These are phyloP conservation scores for Sicus ferrugineus DNA, from an alignment of 2,888 invertebrate species.

Conservation along the genomic window DNA sequence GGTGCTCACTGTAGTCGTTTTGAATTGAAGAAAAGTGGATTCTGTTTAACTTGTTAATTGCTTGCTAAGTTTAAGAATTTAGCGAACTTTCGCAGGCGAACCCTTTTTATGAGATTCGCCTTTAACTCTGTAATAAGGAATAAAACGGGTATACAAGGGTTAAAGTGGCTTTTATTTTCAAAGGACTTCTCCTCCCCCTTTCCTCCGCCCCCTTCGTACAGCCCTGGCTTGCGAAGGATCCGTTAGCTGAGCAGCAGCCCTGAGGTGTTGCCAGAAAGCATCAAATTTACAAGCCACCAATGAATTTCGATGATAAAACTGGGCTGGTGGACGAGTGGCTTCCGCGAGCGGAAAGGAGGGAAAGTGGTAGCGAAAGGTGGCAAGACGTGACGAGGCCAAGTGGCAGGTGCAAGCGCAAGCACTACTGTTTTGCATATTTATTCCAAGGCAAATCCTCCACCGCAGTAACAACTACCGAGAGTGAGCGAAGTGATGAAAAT, in stretches of 20 bases:
- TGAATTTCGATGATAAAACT: neutral
- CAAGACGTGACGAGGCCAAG: neutral
- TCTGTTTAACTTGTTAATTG: too few relatives aligned
- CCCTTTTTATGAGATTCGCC: too few relatives aligned
- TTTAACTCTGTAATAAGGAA: neutral
- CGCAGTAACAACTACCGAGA: neutral
- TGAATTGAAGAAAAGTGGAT: neutral
- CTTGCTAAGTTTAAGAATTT: too few relatives aligned
- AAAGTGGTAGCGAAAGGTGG: neutral
- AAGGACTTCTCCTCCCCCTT: neutral
- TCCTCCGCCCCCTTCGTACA: neutral
- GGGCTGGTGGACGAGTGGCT: too few relatives aligned
- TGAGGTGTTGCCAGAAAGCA: constrained; percentile 1
- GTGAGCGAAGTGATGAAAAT: neutral
- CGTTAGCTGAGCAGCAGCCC: neutral
- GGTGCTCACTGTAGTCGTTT: too few relatives aligned
- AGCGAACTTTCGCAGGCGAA: too few relatives aligned
- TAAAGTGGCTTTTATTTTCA: neutral
- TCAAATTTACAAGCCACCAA: neutral
- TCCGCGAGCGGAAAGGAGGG: constrained; percentile 1
- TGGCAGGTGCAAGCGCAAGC: neutral
- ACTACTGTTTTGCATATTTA: constrained; percentile 25
- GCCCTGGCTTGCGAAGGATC: too few relatives aligned
- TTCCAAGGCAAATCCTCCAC: neutral
- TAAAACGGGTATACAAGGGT: constrained; percentile 1